phyloP scores from a whole-genome alignment of 1,140 invertebrate species.

The Drosophila sproati region DNA sequence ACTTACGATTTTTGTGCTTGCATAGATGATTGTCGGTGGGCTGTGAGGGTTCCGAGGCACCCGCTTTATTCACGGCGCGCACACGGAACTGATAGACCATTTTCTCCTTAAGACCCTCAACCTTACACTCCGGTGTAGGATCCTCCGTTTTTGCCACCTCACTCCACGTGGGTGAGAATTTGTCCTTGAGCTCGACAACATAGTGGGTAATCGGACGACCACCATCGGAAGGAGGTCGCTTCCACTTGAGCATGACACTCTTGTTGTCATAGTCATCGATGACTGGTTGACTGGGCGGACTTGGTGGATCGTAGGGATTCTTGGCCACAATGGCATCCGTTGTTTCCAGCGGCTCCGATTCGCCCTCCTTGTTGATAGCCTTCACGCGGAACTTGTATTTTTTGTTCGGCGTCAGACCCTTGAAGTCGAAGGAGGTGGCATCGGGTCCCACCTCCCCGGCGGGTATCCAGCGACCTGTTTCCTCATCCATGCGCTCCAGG shows the following conservation, averaged over 20 bases:
- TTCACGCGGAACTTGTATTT: conserved; percentile 99
- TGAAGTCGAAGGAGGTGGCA: conserved; percentile 93
- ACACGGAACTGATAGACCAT: conserved; percentile 97
- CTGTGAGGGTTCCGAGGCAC: conserved; percentile 93
- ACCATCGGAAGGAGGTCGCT: conserved; percentile 94
- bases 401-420: conserved; percentile 97
- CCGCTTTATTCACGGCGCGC: conserved; percentile 96
- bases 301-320: conserved; percentile 98
- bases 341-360: conserved; percentile 97
- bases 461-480: conserved; percentile 96
- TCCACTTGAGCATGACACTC: conserved; percentile 95
- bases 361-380: conserved; percentile 99
- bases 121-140: conserved; percentile 91
- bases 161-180: conserved; percentile 94
- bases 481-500: conserved; percentile 98
- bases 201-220: conserved; percentile 98
- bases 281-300: conserved; percentile 94
- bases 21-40: conserved; percentile 96
- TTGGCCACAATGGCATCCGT: conserved; percentile 95
- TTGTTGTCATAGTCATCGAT: conserved; percentile 97
- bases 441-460: conserved; percentile 95
- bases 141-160: conserved; percentile 93
- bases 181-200: conserved; percentile 98
- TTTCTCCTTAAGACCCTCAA: conserved; percentile 96
- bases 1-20: conserved; percentile 96